Base-by-base conservation (phyloP, 2,113 vertebrate genomes). In the Hippocampus abdominalis region DNA sequence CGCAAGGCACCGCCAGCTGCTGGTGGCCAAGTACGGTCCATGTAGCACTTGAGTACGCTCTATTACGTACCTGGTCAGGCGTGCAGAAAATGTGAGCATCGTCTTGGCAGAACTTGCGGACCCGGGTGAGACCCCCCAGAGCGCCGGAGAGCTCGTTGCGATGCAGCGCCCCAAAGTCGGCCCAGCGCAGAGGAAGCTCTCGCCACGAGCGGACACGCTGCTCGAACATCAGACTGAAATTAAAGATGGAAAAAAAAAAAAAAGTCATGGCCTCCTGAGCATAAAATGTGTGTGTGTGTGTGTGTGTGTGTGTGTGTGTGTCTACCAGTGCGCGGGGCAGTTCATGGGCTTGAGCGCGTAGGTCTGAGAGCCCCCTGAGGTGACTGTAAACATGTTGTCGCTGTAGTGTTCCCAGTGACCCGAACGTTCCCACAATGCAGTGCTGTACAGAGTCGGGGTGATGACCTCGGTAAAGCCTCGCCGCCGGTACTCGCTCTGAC, bases 301-400 rank as follows among this genome's bases (percentile, higher is more conserved):
- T 16, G 42, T 51, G 74, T n/a, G 1, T 29, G 29, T 29, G 29
- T 36, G 5, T 36, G 29, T 4, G 32, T 36, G 32, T 36, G 32
- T 86, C 92, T 79, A 97, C 96, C 96, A 98, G 87, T 98, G 96
- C 0, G 94, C 96, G 0, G 96, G 96, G 71, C 96, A 98, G 86
- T 98, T 97, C 96, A 98, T 98, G 66, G 96, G 96, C 75, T 98
- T 98, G 68, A 98, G 95, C 25, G 95, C 95, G 0, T 93, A 94
- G 0, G 76, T 92, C 79, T 93, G 91, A 0, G 89, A 68, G 68
- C 78, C 83, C 56, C 92, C 73, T 0, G 92, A 84, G 0, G 66
- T 81, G 80, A 97, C 92, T 0, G 93, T 89, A 86, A 98, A 98
- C 91, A 98, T 98, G 87, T 96, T 90, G 73, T 94, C 78, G 6